Evolutionary conservation across 2,797 vertebrate genomes (phyloP).

Genomic region (Glyptemys insculpta): DNA sequence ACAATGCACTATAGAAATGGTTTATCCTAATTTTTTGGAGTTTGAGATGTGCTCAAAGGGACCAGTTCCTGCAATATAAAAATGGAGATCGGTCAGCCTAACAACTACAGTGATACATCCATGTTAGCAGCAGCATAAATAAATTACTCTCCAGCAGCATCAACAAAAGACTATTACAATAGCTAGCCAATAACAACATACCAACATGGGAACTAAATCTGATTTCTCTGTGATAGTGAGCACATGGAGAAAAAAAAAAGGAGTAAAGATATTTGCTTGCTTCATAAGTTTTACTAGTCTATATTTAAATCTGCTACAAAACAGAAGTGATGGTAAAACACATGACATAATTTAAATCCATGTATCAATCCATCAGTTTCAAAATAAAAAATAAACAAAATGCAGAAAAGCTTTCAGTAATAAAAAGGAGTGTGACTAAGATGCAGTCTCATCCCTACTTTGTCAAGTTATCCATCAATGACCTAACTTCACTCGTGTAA

Average conservation of each 20-base stretch:
- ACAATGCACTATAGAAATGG: neutral
- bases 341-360: neutral
- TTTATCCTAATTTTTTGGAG: neutral
- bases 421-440: neutral
- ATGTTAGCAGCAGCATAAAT: neutral
- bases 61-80: neutral
- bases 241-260: neutral
- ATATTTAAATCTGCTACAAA: slow-evolving; percentile 26
- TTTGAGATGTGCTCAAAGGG: neutral
- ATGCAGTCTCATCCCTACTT: neutral
- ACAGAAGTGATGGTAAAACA: neutral
- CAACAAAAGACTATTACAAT: neutral
- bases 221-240: neutral
- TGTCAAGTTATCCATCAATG: neutral
- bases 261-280: neutral
- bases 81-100: neutral
- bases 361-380: neutral
- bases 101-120: neutral
- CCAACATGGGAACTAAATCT: neutral
- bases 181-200: neutral
- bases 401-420: neutral
- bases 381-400: slow-evolving; percentile 6
- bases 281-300: neutral
- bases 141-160: neutral
- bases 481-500: neutral